Conservation (phyloP, 1,140 invertebrate species). For the Zaprionus tsacasi region DNA sequence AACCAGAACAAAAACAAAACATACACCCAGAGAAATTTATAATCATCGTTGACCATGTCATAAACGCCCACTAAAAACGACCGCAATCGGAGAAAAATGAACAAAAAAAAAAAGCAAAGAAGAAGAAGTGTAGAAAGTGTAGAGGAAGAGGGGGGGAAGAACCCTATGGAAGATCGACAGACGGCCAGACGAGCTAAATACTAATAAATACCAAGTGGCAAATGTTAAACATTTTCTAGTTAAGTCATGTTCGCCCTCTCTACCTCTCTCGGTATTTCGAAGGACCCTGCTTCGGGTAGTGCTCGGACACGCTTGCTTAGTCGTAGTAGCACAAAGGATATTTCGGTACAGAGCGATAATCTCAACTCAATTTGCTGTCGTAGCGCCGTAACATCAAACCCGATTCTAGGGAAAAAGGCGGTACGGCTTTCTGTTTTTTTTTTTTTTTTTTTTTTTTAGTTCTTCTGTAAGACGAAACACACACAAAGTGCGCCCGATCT, state of each 20-base stretch:
- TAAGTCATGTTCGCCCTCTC: slow-evolving; percentile 61
- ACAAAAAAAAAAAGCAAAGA: slow-evolving; percentile 33
- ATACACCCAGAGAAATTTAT: slow-evolving; percentile 61
- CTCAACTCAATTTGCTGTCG: slow-evolving; percentile 70
- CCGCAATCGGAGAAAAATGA: slow-evolving; percentile 34
- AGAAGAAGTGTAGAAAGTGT: not conserved
- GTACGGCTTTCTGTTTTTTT: slow-evolving; percentile 19
- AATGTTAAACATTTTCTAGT: slow-evolving; percentile 76
- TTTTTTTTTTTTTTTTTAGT: not conserved
- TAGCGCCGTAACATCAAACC: slow-evolving; percentile 31
- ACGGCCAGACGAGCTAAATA: slow-evolving; percentile 24
- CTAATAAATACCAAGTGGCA: slow-evolving; percentile 58
- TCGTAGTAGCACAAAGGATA: slow-evolving; percentile 45
- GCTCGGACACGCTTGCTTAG: slow-evolving; percentile 67
- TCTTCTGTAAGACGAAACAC: slow-evolving; percentile 69
- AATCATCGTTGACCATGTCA: slow-evolving; percentile 76
- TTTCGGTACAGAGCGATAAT: slow-evolving; percentile 62
- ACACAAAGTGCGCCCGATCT: slow-evolving; percentile 43
- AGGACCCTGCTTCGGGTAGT: too few relatives aligned
- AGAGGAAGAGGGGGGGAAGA: not conserved
- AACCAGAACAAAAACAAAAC: slow-evolving; percentile 29
- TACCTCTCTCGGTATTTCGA: slow-evolving; percentile 22
- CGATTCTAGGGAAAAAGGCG: slow-evolving; percentile 69
- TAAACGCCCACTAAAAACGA: slow-evolving; percentile 55
- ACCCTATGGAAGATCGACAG: not conserved